Conservation (phyloP, 2,888 invertebrate species). For the Pandemis cinnamomeana region DNA sequence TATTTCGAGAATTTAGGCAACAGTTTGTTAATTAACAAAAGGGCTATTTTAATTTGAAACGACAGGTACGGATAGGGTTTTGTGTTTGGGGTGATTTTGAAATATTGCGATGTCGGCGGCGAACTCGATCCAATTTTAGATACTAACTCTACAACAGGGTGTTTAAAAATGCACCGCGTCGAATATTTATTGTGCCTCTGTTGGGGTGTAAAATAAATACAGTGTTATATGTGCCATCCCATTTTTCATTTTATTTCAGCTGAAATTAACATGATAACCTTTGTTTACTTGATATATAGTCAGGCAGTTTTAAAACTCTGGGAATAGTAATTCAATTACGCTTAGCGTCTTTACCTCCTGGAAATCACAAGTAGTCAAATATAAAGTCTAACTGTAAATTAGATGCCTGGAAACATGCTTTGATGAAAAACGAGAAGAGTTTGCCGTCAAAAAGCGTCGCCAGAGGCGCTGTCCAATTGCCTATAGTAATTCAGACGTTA, state of each 20-base stretch:
- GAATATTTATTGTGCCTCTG: not conserved
- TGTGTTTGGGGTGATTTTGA: conserved; percentile 22
- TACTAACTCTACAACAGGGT: not conserved
- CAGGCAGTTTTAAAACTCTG: no score
- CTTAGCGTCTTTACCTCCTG: no score
- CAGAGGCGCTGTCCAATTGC: no score
- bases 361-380: no score
- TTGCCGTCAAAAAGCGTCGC: no score
- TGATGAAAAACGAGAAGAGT: no score
- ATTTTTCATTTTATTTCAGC: not conserved
- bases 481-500: no score
- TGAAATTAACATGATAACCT: no score
- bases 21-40: conserved; percentile 36
- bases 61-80: conserved; percentile 21
- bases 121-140: conserved; percentile 1
- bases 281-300: no score
- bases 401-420: no score
- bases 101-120: not conserved
- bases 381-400: no score
- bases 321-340: no score
- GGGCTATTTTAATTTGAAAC: conserved; percentile 20
- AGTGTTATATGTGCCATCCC: not conserved
- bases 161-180: conserved; percentile 1
- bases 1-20: conserved; percentile 37
- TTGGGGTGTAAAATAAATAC: not conserved